These are phyloP conservation scores for Tor tambroides DNA, from an alignment of 2,113 vertebrate genomes.

Conservation along the genomic window DNA sequence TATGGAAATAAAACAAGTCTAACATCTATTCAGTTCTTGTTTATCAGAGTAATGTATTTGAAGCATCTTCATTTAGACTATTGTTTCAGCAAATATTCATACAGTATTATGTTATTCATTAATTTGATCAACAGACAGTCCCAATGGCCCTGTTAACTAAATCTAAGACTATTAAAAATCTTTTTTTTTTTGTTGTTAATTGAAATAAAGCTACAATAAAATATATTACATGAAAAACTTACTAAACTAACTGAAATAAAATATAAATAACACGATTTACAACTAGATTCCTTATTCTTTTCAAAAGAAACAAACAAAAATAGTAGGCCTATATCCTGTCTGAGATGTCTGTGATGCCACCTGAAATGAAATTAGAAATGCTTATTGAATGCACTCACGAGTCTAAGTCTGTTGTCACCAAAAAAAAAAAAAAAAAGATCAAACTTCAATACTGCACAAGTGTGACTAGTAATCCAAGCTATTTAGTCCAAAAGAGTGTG, in stretches of 20 bases:
- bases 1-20: neutral
- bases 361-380: neutral
- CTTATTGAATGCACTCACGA: neutral
- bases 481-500: constrained; percentile 45
- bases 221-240: neutral
- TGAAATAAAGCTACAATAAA: neutral
- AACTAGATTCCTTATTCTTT: neutral
- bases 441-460: constrained; percentile 19
- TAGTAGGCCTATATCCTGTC: neutral
- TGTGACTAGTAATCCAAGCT: constrained; percentile 8
- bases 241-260: neutral
- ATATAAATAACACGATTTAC: neutral
- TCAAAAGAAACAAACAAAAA: neutral
- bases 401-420: neutral
- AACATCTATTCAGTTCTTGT: neutral
- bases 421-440: constrained; percentile 3
- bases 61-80: neutral
- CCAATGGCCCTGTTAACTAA: neutral
- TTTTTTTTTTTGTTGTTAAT: too few species aligned
- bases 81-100: neutral
- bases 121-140: neutral
- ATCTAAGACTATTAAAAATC: neutral
- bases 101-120: neutral
- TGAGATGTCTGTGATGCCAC: neutral
- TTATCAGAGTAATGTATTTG: neutral